Evolutionary conservation across 1,140 invertebrate genomes (phyloP).

Genomic region (Meloidogyne exigua): DNA sequence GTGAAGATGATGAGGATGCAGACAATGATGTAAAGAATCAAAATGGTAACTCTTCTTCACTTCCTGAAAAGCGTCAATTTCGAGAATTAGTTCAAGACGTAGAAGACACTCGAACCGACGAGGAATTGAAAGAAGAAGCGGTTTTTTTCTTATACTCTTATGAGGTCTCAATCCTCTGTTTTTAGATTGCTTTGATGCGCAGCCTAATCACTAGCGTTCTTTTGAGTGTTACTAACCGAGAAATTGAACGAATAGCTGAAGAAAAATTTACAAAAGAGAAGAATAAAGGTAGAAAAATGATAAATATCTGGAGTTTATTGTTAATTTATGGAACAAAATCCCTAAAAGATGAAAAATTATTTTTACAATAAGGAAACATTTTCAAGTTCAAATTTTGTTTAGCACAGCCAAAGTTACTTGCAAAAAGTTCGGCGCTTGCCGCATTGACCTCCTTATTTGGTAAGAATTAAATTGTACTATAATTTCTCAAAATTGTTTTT

Average conservation of each 20-base stretch:
- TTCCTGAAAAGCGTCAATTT: constrained; percentile 34
- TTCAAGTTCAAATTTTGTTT: constrained; percentile 24
- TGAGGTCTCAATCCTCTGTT: neutral
- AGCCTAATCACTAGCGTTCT: constrained; percentile 45
- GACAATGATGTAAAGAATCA: constrained; percentile 21
- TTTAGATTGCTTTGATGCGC: constrained; percentile 27
- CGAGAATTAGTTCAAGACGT: constrained; percentile 39
- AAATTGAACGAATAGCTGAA: constrained; percentile 37
- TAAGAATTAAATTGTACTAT: constrained; percentile 9
- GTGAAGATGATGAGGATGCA: constrained; percentile 34
- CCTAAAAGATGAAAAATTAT: neutral
- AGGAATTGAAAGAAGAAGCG: constrained; percentile 42
- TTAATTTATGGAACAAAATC: constrained; percentile 4
- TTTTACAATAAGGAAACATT: neutral
- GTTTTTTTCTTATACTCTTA: constrained; percentile 16
- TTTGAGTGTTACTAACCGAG: constrained; percentile 40
- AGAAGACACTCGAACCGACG: constrained; percentile 47
- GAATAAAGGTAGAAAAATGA: constrained; percentile 32
- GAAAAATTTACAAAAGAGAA: constrained; percentile 24
- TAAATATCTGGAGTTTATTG: neutral
- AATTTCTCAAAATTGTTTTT: no score
- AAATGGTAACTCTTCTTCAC: constrained; percentile 14
- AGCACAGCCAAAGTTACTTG: constrained; percentile 42
- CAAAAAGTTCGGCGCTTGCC: constrained; percentile 37
- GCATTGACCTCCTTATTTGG: constrained; percentile 37